Evolutionary conservation across 2,113 vertebrate genomes (phyloP).

Genomic region (Rhea americana): DNA sequence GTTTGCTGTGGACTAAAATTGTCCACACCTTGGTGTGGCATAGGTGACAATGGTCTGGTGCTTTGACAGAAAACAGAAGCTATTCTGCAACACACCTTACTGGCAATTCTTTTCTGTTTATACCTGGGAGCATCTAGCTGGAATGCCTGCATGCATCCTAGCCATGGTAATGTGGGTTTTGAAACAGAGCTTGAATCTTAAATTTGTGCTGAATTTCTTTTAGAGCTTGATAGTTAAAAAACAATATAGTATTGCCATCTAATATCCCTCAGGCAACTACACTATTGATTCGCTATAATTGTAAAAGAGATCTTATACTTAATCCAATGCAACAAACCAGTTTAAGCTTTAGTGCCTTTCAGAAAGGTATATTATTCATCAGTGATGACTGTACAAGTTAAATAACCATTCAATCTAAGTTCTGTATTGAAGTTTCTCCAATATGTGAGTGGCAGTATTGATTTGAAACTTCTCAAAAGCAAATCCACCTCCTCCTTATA

Average conservation of each 20-base stretch:
- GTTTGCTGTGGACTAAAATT: not conserved
- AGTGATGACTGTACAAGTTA: not conserved
- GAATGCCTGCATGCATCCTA: not conserved
- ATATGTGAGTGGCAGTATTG: not conserved
- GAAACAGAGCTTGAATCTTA: not conserved
- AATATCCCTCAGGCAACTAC: not conserved
- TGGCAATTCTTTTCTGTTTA: not conserved
- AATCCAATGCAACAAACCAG: not conserved
- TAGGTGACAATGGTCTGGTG: no score
- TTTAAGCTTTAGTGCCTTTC: not conserved
- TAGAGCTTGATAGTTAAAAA: not conserved
- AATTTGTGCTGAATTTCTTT: not conserved
- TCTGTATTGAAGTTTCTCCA: not conserved
- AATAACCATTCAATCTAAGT: not conserved
- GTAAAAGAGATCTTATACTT: not conserved
- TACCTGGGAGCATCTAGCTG: not conserved
- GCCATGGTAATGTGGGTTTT: not conserved
- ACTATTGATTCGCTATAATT: not conserved
- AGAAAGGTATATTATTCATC: not conserved
- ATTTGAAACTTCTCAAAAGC: not conserved
- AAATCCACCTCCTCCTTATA: not conserved
- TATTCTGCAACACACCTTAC: not conserved
- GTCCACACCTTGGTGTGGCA: fast-evolving
- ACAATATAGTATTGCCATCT: not conserved
- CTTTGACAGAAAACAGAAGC: not conserved